These are phyloP conservation scores for Emberiza fucata DNA, from an alignment of 2,113 vertebrate genomes.

Conservation along the genomic window DNA sequence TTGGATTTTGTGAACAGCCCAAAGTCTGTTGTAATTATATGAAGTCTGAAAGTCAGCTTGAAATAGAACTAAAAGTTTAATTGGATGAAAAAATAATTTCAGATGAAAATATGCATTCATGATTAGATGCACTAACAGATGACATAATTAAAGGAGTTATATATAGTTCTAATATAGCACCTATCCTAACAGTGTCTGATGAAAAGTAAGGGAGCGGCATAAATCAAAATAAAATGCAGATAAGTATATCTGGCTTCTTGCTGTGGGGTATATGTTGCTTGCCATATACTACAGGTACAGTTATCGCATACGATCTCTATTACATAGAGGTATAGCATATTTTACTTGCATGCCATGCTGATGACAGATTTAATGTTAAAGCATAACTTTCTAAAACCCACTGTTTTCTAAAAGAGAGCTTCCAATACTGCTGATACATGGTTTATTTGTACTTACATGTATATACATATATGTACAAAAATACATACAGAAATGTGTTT, in stretches of 20 bases:
- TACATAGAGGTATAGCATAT: not conserved
- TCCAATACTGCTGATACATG: not conserved
- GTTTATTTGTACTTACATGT: not conserved
- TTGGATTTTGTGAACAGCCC: constrained; percentile 59
- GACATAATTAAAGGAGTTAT: constrained; percentile 54
- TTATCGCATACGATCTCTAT: not conserved
- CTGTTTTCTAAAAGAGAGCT: not conserved
- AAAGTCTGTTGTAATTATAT: constrained; percentile 61
- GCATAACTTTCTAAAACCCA: constrained; percentile 20
- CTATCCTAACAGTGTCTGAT: constrained; percentile 45
- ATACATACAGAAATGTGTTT: not conserved
- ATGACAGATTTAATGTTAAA: constrained; percentile 39
- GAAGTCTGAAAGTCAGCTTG: constrained; percentile 70
- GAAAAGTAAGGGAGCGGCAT: constrained; percentile 16
- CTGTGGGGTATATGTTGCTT: not conserved
- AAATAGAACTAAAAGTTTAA: constrained; percentile 75
- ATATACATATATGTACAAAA: not conserved
- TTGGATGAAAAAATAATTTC: constrained; percentile 58
- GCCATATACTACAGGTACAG: not conserved
- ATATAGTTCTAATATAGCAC: constrained; percentile 53
- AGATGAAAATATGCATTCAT: constrained; percentile 43
- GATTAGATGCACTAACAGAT: constrained; percentile 48
- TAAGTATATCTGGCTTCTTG: not conserved
- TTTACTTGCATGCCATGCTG: constrained; percentile 31
- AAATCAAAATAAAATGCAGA: constrained; percentile 17